Percentiles rank a stretch among this genome's conserved stretches.
phyloP scores from a whole-genome alignment of 2,797 vertebrate genomes.

The Pseudochromis fuscus region DNA sequence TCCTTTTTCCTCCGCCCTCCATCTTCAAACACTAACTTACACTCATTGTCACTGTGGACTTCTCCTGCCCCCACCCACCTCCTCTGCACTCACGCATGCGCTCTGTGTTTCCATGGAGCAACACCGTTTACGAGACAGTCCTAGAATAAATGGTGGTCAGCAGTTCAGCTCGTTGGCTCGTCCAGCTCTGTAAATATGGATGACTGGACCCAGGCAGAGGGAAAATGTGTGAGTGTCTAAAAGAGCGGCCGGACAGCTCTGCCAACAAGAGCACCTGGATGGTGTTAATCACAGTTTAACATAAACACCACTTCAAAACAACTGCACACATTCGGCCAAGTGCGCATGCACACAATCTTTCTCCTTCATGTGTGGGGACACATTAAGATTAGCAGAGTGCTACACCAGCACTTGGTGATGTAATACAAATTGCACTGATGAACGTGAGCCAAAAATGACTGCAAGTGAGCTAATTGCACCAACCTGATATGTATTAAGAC shows the following conservation, averaged over 20 bases:
- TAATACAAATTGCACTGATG: conserved; percentile 33
- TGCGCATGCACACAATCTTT: conserved; percentile 43
- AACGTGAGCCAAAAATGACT: not conserved
- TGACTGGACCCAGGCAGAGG: conserved; percentile 82
- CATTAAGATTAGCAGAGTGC: conserved; percentile 38
- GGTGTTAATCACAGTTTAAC: conserved; percentile 92
- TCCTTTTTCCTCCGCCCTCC: conserved; percentile 50
- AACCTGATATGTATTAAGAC: not conserved
- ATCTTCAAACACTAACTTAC: conserved; percentile 67
- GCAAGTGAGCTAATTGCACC: no score
- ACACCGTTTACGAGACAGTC: conserved; percentile 82
- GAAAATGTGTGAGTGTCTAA: conserved; percentile 85
- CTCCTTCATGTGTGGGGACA: conserved; percentile 49
- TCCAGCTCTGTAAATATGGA: conserved; percentile 83
- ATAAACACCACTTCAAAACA: conserved; percentile 90
- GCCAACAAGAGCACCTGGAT: conserved; percentile 93
- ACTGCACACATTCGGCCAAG: conserved; percentile 56
- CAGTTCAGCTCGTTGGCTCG: conserved; percentile 84
- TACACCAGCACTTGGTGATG: conserved; percentile 56
- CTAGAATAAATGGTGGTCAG: conserved; percentile 88
- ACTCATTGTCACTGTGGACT: conserved; percentile 77
- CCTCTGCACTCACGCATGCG: conserved; percentile 51
- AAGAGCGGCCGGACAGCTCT: conserved; percentile 77
- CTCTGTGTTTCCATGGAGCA: conserved; percentile 64
- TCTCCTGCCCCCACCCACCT: conserved; percentile 48